These are phyloP conservation scores for Burhinus oedicnemus DNA, from an alignment of 2,113 vertebrate genomes.

Conservation along the genomic window DNA sequence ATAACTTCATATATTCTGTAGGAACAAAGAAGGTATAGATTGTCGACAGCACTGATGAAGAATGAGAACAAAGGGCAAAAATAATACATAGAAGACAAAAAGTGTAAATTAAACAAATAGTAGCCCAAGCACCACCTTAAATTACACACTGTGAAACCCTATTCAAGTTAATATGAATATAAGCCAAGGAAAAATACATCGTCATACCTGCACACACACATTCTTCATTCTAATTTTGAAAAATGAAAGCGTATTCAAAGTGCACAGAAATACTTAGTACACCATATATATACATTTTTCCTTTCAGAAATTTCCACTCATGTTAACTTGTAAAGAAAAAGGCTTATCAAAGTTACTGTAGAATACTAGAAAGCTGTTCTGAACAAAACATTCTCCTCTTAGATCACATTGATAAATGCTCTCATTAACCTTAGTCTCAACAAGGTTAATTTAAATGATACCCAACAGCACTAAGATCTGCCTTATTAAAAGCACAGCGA, in stretches of 20 bases:
- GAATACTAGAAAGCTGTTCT: not conserved
- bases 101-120: not conserved
- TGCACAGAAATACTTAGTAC: not conserved
- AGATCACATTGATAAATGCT: not conserved
- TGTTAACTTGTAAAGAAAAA: not conserved
- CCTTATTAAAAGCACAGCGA: not conserved
- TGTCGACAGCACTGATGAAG: not conserved
- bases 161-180: not conserved
- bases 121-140: not conserved
- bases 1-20: not conserved
- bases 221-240: not conserved
- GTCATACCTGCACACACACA: not conserved
- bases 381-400: not conserved
- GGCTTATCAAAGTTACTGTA: not conserved
- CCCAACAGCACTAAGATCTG: not conserved
- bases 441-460: conserved; percentile 26
- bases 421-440: conserved; percentile 10
- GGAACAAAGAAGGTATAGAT: not conserved
- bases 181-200: not conserved
- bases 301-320: not conserved
- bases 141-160: not conserved
- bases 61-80: not conserved
- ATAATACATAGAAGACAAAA: not conserved
- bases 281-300: not conserved
- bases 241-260: not conserved